Evolutionary conservation across 2,888 invertebrate genomes (phyloP), one percentile per base, ranked within the genome.

Genomic region (Gymnocheta viridis): DNA sequence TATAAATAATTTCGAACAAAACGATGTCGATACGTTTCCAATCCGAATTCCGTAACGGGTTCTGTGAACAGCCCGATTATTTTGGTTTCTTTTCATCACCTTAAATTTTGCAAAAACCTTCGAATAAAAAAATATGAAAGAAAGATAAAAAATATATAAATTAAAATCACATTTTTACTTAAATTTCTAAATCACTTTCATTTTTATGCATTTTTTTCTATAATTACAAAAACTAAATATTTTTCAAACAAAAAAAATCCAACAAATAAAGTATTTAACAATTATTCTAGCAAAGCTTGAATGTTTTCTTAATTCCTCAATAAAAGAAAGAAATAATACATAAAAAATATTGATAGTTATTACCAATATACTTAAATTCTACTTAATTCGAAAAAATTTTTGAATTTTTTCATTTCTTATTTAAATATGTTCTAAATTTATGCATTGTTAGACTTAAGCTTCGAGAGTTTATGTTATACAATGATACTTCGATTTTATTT

Each of bases 161-260:
- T 69, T 79, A 85, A 77, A 85, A 85, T 85, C 82, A 85, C 85
- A 85, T 72, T 74, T 76, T 58, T 35, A 29, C 74, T 80, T 83
- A 70, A 67, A 64, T 58, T 66, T 54, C 83, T 80, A 79, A 80
- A 80, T 83, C 79, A 83, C 82, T 72, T 77, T 67, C 29, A 58
- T 80, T 74, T 3, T 64, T 41, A 64, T 47, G 54, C 22, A 32
- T 79, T 10, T 64, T 66, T 35, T 70, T 76, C 32, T 62, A 14
- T 41, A 58, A 62, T 62, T 70, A 60, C 44, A 82, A 10, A 77
- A 79, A 62, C 51, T 49, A 78, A 60, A 32, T 27, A 69, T 47
- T 49, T 56, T 66, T 64, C 44, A 64, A 70, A 22, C 12, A 62
- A 49, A 69, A n/a, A 70, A 73, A 82, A 70, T 41, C 44, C 60